A percentile compares a stretch with the other conserved stretches of the same genome.
Conservation (phyloP, 2,113 vertebrate species). For the Abramis brama region DNA sequence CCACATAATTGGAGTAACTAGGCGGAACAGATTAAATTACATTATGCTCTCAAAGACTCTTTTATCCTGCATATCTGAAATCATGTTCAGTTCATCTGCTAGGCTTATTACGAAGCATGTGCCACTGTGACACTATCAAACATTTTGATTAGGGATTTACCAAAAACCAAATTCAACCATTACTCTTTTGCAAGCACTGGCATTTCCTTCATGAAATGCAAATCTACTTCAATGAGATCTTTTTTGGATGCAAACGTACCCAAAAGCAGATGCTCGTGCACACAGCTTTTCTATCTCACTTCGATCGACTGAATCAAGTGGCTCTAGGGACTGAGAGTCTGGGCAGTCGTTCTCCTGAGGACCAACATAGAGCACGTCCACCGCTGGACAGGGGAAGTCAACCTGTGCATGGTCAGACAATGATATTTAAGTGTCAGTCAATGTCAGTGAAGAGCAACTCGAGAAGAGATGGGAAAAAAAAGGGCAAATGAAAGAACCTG, state of each 20-base stretch:
- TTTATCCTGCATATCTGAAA: not conserved
- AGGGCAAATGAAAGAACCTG: conserved; percentile 77
- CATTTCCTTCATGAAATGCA: not conserved
- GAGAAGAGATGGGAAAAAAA: not conserved
- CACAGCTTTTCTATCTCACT: conserved; percentile 86
- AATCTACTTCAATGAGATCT: not conserved
- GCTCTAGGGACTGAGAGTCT: conserved; percentile 77
- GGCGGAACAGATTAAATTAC: conserved; percentile 7
- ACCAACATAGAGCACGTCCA: conserved; percentile 86
- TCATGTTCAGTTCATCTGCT: not conserved
- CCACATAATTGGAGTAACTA: conserved; percentile 17
- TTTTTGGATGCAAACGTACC: conserved; percentile 72
- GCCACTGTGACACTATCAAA: not conserved
- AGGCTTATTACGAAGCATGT: not conserved
- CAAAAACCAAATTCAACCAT: not conserved
- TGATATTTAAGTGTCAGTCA: not conserved
- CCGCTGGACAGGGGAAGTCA: conserved; percentile 84
- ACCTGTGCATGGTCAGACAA: conserved; percentile 74
- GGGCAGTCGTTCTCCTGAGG: conserved; percentile 77
- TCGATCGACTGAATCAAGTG: conserved; percentile 81
- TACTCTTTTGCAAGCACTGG: not conserved
- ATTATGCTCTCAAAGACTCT: not conserved
- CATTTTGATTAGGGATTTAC: not conserved
- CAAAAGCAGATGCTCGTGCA: conserved; percentile 82
- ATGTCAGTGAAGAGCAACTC: not conserved